These are phyloP conservation scores for Syrphus vitripennis DNA, from an alignment of 2,888 invertebrate genomes.

Conservation along the genomic window DNA sequence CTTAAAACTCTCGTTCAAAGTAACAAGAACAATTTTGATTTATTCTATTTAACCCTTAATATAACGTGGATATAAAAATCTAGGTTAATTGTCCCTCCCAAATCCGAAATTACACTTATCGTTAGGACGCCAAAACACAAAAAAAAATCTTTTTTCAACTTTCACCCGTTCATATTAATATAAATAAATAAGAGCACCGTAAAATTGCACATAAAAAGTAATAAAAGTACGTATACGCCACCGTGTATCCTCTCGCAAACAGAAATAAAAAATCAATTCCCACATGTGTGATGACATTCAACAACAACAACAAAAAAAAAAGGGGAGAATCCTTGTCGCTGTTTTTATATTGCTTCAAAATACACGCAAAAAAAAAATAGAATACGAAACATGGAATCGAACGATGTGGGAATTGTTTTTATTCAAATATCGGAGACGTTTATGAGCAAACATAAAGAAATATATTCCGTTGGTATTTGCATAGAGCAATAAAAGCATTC, in stretches of 20 bases:
- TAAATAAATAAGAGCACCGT: constrained; percentile 57
- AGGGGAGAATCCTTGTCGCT: constrained; percentile 32
- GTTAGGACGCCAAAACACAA: background rate
- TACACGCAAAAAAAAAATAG: background rate
- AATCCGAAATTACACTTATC: constrained; percentile 24
- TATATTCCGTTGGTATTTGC: constrained; percentile 54
- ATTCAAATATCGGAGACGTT: constrained; percentile 69
- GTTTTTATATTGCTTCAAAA: background rate
- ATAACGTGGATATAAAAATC: background rate
- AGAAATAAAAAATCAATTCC: constrained; percentile 80
- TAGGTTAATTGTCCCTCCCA: constrained; percentile 35
- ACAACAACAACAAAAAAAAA: background rate
- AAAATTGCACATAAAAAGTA: constrained; percentile 64
- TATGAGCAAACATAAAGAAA: constrained; percentile 58
- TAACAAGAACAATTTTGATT: background rate
- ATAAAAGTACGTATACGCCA: constrained; percentile 52
- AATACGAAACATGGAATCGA: constrained; percentile 77
- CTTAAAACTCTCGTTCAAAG: background rate
- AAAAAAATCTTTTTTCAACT: constrained; percentile 15
- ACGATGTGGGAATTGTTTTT: constrained; percentile 80
- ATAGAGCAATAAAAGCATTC: constrained; percentile 60
- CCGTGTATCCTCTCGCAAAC: constrained; percentile 19
- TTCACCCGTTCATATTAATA: constrained; percentile 42
- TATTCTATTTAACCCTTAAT: background rate
- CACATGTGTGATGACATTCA: constrained; percentile 53